Base-by-base conservation (phyloP, 2,888 invertebrate genomes). In the Drosophila niveifrons region DNA sequence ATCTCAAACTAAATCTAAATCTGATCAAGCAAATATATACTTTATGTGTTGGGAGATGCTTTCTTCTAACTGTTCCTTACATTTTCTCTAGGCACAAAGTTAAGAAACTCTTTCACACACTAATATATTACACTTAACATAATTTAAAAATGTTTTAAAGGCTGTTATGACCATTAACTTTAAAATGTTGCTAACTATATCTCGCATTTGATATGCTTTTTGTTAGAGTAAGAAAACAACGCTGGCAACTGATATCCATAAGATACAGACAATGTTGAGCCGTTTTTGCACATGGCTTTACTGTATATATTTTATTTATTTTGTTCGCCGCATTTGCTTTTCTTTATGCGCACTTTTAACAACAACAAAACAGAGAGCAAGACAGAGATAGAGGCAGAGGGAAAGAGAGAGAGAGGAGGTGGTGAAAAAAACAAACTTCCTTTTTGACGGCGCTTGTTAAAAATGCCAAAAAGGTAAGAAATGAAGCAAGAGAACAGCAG, bases 401-500 rank as follows among this genome's bases (percentile, higher is more conserved):
- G 34, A 34, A 23, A 10, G 17, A 48, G 18, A 47, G 41, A 23
- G 39, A 23, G 36, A 9, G 28, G 9, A 9, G 23, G 10, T 29
- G 39, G 18, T 18, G 48, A 47, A 66, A 68, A 66, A 74, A 74
- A 66, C 66, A 68, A 81, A 84, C 88, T 82, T 85, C 82, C 82
- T 85, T 88, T 82, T 82, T 82, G 88, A 80, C 88, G 88, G 83
- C 83, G 83, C 83, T 83, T 83, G 88, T 83, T 88, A 88, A 83
- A 88, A 73, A 72, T 80, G 77, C 77, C 53, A 71, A 79, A 81
- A 82, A 65, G 75, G 56, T 53, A 70, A 66, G 64, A 76, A 78
- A 73, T 53, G 58, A 73, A 53, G 56, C 62, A 63, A 73, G 68
- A 76, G 62, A 78, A 76, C 68, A 62, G 76, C 74, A 70, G 61